Conservation (phyloP, 1,140 invertebrate genomes). For the Drosophila watanabei region DNA sequence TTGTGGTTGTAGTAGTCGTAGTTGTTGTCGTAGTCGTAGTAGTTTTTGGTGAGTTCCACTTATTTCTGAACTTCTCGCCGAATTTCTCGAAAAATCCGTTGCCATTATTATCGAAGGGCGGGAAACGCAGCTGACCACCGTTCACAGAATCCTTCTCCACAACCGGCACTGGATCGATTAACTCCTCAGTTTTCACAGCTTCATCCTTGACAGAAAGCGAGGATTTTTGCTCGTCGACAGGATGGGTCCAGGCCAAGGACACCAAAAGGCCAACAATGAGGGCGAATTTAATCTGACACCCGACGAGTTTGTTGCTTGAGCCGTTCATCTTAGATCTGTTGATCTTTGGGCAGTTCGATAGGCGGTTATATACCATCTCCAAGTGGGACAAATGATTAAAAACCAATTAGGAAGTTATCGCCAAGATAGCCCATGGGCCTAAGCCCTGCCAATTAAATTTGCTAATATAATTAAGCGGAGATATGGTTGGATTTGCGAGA, state of each 20-base stretch:
- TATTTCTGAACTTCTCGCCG: constrained; percentile 35
- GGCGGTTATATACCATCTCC: constrained; percentile 30
- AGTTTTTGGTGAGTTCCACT: not conserved
- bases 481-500: constrained; percentile 2
- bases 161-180: not conserved
- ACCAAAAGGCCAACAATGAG: constrained; percentile 31
- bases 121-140: constrained; percentile 17
- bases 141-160: constrained; percentile 2
- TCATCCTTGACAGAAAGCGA: not conserved
- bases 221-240: constrained; percentile 12
- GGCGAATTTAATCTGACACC: constrained; percentile 11
- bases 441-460: constrained; percentile 27
- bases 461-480: constrained; percentile 36
- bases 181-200: not conserved
- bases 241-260: constrained; percentile 32
- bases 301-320: constrained; percentile 7
- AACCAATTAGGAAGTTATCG: constrained; percentile 39
- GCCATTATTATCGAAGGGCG: constrained; percentile 21
- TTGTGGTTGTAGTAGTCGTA: constrained; percentile 5
- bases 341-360: not conserved
- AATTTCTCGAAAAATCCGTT: constrained; percentile 20
- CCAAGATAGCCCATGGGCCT: constrained; percentile 18
- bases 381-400: constrained; percentile 41
- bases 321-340: constrained; percentile 24
- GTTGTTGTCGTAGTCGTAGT: constrained; percentile 4